These are phyloP conservation scores for Sinopyrophorus schimmeli DNA, from an alignment of 2,888 invertebrate species.

Conservation along the genomic window DNA sequence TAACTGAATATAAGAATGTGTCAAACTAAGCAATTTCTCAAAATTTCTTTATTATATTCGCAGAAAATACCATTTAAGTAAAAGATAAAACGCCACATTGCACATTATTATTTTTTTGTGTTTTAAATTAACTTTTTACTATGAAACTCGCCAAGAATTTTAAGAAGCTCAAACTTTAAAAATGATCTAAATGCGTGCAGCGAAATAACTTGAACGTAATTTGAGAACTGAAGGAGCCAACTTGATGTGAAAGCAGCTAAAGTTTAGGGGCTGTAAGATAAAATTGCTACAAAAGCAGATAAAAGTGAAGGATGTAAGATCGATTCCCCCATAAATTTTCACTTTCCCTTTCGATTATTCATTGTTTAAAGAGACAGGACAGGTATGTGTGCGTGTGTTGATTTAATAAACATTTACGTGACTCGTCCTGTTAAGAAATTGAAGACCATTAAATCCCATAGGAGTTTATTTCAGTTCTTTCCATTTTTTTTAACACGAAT, in stretches of 20 bases:
- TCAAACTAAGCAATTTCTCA: conserved; percentile 10
- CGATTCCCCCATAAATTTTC: conserved; percentile 12
- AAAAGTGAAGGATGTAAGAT: conserved; percentile 12
- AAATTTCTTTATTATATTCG: too few relatives aligned
- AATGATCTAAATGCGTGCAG: conserved; percentile 17
- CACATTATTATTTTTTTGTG: too few relatives aligned
- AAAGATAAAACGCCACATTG: too few relatives aligned
- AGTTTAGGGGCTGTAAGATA: conserved; percentile 6
- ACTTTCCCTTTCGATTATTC: conserved; percentile 15
- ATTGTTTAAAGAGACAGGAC: conserved; percentile 6
- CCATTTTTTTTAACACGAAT: too few relatives aligned
- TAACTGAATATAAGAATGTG: conserved; percentile 13
- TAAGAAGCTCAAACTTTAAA: conserved; percentile 16
- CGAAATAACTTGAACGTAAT: conserved; percentile 20
- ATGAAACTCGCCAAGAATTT: conserved; percentile 13
- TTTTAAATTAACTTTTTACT: conserved; percentile 12
- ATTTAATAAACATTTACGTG: too few relatives aligned
- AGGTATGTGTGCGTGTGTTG: conserved; percentile 5
- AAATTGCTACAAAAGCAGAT: conserved; percentile 13
- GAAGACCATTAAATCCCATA: background rate
- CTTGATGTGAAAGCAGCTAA: conserved; percentile 4
- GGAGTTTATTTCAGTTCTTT: too few relatives aligned
- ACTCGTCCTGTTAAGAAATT: too few relatives aligned
- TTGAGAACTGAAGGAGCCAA: conserved; percentile 9
- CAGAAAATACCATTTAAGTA: too few relatives aligned